These are phyloP conservation scores for Sebastes melanostomus DNA, from an alignment of 2,797 vertebrate species.

Conservation along the genomic window DNA sequence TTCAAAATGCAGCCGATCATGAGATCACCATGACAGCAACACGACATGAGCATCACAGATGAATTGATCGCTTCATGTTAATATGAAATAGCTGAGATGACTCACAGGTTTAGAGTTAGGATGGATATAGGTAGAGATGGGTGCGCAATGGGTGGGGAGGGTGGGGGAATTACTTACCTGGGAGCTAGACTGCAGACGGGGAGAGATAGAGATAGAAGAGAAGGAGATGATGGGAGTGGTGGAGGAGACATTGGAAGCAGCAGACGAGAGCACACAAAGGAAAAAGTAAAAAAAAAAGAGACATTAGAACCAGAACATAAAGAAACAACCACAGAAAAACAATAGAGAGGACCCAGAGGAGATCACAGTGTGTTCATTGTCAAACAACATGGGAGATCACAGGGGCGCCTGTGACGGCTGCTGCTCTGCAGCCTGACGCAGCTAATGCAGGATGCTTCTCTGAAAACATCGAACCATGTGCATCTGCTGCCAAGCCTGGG, in stretches of 20 bases:
- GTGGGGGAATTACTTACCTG: slow-evolving; percentile 85
- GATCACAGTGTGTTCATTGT: slow-evolving; percentile 42
- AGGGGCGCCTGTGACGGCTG: slow-evolving; percentile 31
- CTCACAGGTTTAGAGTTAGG: slow-evolving; percentile 30
- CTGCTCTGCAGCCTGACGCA: slow-evolving; percentile 56
- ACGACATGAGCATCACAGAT: slow-evolving; percentile 39
- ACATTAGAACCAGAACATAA: slow-evolving; percentile 64
- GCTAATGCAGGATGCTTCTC: slow-evolving; percentile 74
- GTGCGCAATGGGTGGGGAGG: neutral
- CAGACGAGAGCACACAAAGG: slow-evolving; percentile 55
- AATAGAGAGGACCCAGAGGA: slow-evolving; percentile 47
- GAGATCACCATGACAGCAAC: slow-evolving; percentile 21
- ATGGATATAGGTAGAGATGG: slow-evolving; percentile 20
- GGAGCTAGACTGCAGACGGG: slow-evolving; percentile 92
- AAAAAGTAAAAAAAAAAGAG: slow-evolving; percentile 50
- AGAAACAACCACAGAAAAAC: slow-evolving; percentile 34
- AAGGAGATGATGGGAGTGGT: slow-evolving; percentile 55
- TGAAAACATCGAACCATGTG: slow-evolving; percentile 59
- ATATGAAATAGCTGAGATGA: slow-evolving; percentile 27
- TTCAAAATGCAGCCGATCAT: slow-evolving; percentile 40
- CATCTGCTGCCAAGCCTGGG: slow-evolving; percentile 71
- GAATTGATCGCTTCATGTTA: slow-evolving; percentile 37
- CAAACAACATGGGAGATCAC: slow-evolving; percentile 49
- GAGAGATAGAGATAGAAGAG: slow-evolving; percentile 78
- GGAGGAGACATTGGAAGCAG: slow-evolving; percentile 56